Evolutionary conservation across 2,888 invertebrate species (phyloP).

Genomic region (Rugalucina vietnamica): DNA sequence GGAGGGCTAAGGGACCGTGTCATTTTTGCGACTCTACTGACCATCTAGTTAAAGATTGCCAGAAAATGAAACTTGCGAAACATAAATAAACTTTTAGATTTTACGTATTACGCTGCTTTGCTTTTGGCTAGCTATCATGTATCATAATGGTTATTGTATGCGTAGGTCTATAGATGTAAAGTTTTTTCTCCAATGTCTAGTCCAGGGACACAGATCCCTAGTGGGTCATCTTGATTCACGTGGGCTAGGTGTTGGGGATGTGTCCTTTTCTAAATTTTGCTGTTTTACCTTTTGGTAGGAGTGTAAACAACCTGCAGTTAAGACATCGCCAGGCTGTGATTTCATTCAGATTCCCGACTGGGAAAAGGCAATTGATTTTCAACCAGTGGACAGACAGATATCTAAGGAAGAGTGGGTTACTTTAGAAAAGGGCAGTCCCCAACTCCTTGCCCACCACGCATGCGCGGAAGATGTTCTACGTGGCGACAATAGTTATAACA

Average conservation of each 20-base stretch:
- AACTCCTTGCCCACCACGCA: not conserved
- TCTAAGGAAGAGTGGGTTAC: not conserved
- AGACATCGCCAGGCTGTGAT: too few relatives aligned
- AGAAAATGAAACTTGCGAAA: not conserved
- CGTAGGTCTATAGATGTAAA: not conserved
- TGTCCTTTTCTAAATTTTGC: not conserved
- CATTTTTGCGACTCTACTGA: not conserved
- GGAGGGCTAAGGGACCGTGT: not conserved
- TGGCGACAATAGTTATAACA: not conserved
- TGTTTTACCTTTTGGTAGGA: not conserved
- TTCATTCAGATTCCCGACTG: not conserved
- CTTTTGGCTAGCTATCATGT: too few relatives aligned
- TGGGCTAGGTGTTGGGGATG: constrained; percentile 19
- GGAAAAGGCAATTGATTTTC: not conserved
- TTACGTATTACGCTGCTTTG: too few relatives aligned
- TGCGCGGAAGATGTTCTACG: not conserved
- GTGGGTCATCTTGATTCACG: constrained; percentile 30
- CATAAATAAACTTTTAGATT: too few relatives aligned
- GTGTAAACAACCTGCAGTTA: not conserved
- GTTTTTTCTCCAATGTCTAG: not conserved
- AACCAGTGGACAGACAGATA: not conserved
- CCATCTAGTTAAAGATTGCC: not conserved
- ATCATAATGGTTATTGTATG: not conserved
- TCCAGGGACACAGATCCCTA: constrained; percentile 21
- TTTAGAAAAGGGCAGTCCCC: not conserved